Evolutionary conservation across 1,140 invertebrate species (phyloP).

Genomic region (Melanaphis sacchari): DNA sequence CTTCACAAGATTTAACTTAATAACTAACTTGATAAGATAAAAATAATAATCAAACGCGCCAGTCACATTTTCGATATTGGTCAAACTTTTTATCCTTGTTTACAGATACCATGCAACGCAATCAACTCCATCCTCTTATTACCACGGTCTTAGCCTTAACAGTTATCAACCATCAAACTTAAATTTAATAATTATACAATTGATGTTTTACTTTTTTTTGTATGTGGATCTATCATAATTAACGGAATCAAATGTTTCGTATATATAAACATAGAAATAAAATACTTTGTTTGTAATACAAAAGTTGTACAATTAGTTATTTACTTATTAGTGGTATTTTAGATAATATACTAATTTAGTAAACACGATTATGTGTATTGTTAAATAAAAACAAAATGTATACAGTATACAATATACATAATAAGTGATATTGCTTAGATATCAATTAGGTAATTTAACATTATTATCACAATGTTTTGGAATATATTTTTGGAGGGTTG

Average conservation of each 20-base stretch:
- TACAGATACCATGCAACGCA: neutral
- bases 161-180: neutral
- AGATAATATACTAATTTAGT: neutral
- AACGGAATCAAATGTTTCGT: neutral
- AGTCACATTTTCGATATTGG: neutral
- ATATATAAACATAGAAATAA: neutral
- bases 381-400: neutral
- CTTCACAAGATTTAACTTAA: neutral
- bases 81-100: neutral
- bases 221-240: neutral
- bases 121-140: neutral
- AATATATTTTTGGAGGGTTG: neutral
- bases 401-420: too few species aligned
- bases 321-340: neutral
- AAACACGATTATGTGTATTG: neutral
- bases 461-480: neutral
- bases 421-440: neutral
- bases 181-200: neutral
- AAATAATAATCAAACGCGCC: neutral
- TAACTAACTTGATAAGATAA: neutral
- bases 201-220: neutral
- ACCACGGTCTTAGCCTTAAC: neutral
- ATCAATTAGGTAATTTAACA: neutral
- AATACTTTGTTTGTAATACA: too few species aligned
- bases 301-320: neutral